Conservation (phyloP, 2,113 vertebrate species). For the Nyctereutes procyonoides region DNA sequence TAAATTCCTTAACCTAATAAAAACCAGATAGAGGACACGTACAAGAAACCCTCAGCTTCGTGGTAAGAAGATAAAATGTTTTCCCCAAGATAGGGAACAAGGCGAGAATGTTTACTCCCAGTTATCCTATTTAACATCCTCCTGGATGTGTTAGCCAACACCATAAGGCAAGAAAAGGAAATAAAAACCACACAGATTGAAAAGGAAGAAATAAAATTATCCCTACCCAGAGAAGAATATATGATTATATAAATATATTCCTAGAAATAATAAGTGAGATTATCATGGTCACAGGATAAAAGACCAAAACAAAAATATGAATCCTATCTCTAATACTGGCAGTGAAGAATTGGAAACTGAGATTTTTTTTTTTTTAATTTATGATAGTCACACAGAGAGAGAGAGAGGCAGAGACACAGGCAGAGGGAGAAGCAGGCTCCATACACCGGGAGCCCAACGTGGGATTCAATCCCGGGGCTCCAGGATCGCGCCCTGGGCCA, state of each 20-base stretch:
- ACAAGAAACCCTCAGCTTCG: background rate
- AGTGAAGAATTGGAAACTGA: background rate
- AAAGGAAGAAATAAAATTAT: background rate
- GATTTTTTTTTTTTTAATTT: too few species aligned
- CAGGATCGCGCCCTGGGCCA: too few species aligned
- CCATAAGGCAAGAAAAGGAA: background rate
- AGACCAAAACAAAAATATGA: background rate
- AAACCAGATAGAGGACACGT: background rate
- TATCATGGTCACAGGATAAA: background rate
- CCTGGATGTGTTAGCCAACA: background rate
- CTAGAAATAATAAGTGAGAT: background rate
- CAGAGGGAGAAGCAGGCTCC: too few species aligned
- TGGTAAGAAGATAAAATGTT: background rate
- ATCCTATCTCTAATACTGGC: background rate
- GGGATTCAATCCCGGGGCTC: too few species aligned
- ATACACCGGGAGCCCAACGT: too few species aligned
- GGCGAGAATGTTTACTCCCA: background rate
- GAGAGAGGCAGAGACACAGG: too few species aligned
- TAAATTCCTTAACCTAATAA: background rate
- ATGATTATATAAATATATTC: background rate
- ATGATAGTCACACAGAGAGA: too few species aligned
- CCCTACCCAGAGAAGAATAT: background rate
- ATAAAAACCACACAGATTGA: background rate
- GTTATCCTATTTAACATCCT: background rate
- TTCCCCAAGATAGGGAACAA: background rate